These are phyloP conservation scores for Leistus spinibarbis DNA, from an alignment of 2,888 invertebrate genomes.

Conservation along the genomic window DNA sequence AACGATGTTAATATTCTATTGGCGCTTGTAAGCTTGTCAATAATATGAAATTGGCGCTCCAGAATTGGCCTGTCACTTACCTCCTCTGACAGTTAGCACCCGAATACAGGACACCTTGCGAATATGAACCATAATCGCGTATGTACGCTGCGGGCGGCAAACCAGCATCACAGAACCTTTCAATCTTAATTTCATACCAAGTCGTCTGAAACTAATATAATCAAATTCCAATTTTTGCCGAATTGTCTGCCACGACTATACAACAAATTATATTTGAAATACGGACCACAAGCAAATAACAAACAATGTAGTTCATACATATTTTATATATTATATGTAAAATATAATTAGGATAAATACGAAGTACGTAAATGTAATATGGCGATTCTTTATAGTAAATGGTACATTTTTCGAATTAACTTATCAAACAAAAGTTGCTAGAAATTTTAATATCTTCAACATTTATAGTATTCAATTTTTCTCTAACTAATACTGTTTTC, in stretches of 20 bases:
- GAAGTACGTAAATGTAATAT: no score
- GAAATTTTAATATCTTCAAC: no score
- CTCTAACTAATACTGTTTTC: no score
- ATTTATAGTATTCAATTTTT: no score
- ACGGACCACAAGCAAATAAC: neutral
- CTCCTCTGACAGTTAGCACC: neutral
- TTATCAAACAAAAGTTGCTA: no score
- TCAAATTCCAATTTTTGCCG: slow-evolving; percentile 31
- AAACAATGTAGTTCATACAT: neutral
- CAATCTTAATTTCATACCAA: slow-evolving; percentile 29
- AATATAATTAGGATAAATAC: no score
- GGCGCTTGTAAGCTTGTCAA: neutral
- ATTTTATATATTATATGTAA: no score
- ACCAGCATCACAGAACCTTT: neutral
- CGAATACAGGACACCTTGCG: neutral
- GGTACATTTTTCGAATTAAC: no score
- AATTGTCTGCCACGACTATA: neutral
- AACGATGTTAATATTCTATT: neutral
- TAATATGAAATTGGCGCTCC: neutral
- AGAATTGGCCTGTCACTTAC: neutral
- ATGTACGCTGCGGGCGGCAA: neutral
- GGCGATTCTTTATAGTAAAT: no score
- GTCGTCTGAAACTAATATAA: slow-evolving; percentile 29
- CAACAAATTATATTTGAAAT: neutral
- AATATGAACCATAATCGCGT: neutral